These are phyloP conservation scores for Monochamus alternatus DNA, from an alignment of 2,888 invertebrate species.

Conservation along the genomic window DNA sequence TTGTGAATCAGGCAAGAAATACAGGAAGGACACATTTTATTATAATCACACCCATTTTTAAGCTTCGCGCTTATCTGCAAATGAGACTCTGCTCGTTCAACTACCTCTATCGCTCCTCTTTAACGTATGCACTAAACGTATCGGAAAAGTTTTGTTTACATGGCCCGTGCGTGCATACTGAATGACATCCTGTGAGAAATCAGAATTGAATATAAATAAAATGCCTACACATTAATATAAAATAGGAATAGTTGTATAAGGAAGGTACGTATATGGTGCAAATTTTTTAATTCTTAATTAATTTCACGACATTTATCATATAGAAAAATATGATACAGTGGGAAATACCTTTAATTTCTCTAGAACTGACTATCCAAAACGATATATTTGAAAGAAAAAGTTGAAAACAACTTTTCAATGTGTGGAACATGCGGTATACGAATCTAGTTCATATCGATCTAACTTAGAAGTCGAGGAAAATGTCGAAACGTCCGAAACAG, in stretches of 20 bases:
- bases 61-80: not conserved
- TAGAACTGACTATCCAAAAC: too few species aligned
- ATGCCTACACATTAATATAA: slow-evolving; percentile 21
- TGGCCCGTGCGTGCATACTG: slow-evolving; percentile 42
- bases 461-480: not conserved
- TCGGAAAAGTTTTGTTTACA: slow-evolving; percentile 43
- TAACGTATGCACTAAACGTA: slow-evolving; percentile 41
- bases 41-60: not conserved
- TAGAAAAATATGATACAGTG: too few species aligned
- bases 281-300: too few species aligned
- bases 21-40: too few species aligned
- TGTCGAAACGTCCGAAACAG: not conserved
- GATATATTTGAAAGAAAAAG: too few species aligned
- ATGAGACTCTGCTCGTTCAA: not conserved
- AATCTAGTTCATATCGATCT: not conserved
- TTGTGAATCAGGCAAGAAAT: too few species aligned
- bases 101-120: not conserved
- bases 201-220: slow-evolving; percentile 43
- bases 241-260: not conserved
- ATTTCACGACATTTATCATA: too few species aligned
- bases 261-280: not conserved
- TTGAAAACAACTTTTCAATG: too few species aligned
- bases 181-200: slow-evolving; percentile 39
- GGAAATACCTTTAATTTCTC: too few species aligned
- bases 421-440: too few species aligned